Conservation (phyloP, 2,888 invertebrate genomes). For the Dolomedes plantarius region DNA sequence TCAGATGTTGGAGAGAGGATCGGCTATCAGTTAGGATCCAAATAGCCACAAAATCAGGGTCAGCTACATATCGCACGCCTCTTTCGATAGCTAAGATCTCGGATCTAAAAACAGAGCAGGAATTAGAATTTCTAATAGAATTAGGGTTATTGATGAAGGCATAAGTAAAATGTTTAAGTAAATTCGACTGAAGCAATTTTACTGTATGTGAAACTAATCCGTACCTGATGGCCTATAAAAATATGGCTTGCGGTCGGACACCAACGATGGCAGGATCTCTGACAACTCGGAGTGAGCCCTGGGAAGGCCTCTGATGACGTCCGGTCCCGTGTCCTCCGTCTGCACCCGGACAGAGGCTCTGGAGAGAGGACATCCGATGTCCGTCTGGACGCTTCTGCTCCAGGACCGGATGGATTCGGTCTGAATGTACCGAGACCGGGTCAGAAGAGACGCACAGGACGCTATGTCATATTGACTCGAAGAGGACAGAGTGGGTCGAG, state of each 20-base stretch:
- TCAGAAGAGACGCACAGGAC: conserved; percentile 35
- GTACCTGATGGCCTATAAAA: conserved; percentile 60
- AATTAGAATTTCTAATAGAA: no score
- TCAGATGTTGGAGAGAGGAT: no score
- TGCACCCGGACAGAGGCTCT: conserved; percentile 51
- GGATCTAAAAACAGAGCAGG: no score
- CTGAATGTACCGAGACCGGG: conserved; percentile 44
- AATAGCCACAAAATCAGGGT: no score
- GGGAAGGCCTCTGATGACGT: conserved; percentile 54
- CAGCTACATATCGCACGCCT: no score
- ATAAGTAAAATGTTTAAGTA: no score
- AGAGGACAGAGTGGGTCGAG: conserved; percentile 43
- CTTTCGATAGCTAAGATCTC: no score
- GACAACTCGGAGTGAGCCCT: conserved; percentile 42
- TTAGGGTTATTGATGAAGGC: no score
- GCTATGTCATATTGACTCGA: conserved; percentile 63
- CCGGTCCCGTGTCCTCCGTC: conserved; percentile 60
- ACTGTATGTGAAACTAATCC: no score
- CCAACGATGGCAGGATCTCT: conserved; percentile 47
- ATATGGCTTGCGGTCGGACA: conserved; percentile 46
- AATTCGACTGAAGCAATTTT: no score
- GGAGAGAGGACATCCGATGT: conserved; percentile 40
- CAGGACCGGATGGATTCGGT: conserved; percentile 56
- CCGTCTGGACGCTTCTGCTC: conserved; percentile 54
- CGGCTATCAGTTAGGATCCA: no score